Percentiles rank a stretch among this genome's conserved stretches.
These are phyloP conservation scores for Drosophila biarmipes DNA, from an alignment of 1,140 invertebrate species.

Conservation along the genomic window DNA sequence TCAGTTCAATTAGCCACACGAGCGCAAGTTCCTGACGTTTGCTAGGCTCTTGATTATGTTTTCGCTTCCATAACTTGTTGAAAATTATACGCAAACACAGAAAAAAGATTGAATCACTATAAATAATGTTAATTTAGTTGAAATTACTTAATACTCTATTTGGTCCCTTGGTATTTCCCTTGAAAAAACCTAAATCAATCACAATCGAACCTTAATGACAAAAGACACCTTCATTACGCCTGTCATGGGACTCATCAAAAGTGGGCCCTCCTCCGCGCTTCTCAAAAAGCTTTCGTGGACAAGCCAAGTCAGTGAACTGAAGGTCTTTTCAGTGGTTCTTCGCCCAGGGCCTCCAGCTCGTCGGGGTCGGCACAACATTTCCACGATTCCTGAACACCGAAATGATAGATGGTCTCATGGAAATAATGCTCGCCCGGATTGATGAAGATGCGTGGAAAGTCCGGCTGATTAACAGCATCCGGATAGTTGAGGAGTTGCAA, in stretches of 20 bases:
- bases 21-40: background rate
- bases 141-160: background rate
- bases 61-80: background rate
- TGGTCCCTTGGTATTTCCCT: background rate
- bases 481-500: conserved; percentile 32
- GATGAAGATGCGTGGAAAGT: conserved; percentile 82
- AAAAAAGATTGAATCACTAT: too few species aligned
- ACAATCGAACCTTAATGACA: background rate
- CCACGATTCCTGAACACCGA: conserved; percentile 26
- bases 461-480: conserved; percentile 92
- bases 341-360: conserved; percentile 20
- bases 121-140: too few species aligned
- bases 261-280: background rate
- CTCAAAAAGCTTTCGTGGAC: background rate
- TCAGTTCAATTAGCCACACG: background rate
- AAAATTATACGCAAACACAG: too few species aligned
- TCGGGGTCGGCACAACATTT: conserved; percentile 28
- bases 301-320: background rate
- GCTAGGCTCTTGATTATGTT: background rate
- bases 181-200: background rate
- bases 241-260: background rate
- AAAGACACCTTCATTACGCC: background rate
- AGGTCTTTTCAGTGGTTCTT: conserved; percentile 8
- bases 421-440: conserved; percentile 90
- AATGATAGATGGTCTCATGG: conserved; percentile 85